These are phyloP conservation scores for Oryzias curvinotus DNA, from an alignment of 2,113 vertebrate species.

Conservation along the genomic window DNA sequence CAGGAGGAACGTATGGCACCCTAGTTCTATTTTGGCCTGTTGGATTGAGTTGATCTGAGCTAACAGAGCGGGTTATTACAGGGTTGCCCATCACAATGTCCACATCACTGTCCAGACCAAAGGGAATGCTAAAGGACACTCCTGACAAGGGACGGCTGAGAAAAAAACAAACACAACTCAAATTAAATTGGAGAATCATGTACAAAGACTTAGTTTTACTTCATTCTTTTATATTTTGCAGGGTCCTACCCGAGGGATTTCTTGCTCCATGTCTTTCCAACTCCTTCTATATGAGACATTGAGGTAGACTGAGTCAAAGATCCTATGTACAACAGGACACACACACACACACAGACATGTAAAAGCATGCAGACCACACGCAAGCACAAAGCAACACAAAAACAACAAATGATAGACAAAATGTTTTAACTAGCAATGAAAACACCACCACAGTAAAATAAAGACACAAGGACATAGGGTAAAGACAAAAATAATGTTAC, in stretches of 20 bases:
- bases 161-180: not conserved
- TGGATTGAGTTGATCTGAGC: constrained; percentile 86
- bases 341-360: constrained; percentile 61
- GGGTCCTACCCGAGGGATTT: constrained; percentile 81
- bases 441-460: constrained; percentile 6
- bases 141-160: constrained; percentile 85
- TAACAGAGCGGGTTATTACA: constrained; percentile 84
- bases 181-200: not conserved
- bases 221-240: not conserved
- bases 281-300: constrained; percentile 90
- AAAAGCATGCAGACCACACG: constrained; percentile 68
- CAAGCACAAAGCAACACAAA: constrained; percentile 41
- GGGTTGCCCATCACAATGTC: constrained; percentile 93
- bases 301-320: constrained; percentile 88
- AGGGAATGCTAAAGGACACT: constrained; percentile 93
- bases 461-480: constrained; percentile 12
- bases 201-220: not conserved
- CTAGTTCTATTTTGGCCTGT: constrained; percentile 51
- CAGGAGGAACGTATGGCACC: constrained; percentile 67
- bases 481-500: constrained; percentile 17
- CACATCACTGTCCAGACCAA: constrained; percentile 92
- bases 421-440: constrained; percentile 9
- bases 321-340: constrained; percentile 75
- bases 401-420: constrained; percentile 16
- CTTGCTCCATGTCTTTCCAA: constrained; percentile 85